phyloP scores from a whole-genome alignment of 2,888 invertebrate species.

The Apoderus coryli region DNA sequence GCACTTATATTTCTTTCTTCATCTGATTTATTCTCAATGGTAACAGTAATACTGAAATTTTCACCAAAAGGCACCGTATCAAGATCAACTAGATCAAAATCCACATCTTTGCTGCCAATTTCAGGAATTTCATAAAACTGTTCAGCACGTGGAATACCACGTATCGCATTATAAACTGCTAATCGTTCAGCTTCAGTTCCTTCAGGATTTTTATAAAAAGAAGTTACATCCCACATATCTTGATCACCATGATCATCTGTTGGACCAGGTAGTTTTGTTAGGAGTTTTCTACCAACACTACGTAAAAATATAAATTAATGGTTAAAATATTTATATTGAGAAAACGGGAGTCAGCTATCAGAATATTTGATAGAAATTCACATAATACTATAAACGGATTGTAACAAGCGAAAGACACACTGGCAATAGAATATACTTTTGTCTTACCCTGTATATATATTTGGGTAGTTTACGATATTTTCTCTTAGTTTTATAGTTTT shows the following conservation, averaged over 20 bases:
- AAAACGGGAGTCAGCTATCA: too few species aligned
- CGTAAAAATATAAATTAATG: constrained; percentile 6
- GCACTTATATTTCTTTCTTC: constrained; percentile 47
- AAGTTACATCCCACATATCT: constrained; percentile 56
- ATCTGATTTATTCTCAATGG: constrained; percentile 45
- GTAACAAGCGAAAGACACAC: too few species aligned
- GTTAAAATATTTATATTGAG: too few species aligned
- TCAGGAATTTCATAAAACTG: constrained; percentile 34
- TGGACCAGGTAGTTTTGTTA: constrained; percentile 59
- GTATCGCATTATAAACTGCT: constrained; percentile 59
- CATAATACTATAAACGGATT: too few species aligned
- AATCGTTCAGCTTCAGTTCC: constrained; percentile 59
- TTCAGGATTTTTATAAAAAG: constrained; percentile 55
- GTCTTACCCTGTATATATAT: too few species aligned
- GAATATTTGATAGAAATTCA: too few species aligned
- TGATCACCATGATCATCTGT: constrained; percentile 57
- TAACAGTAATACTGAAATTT: constrained; percentile 49
- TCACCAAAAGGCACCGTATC: constrained; percentile 57
- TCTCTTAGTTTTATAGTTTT: too few species aligned
- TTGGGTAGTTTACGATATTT: too few species aligned
- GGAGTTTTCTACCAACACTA: constrained; percentile 59
- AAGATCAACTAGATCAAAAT: constrained; percentile 47
- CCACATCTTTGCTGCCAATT: constrained; percentile 45
- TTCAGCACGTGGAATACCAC: constrained; percentile 51
- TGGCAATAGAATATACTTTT: too few species aligned